Evolutionary conservation across 2,113 vertebrate genomes (phyloP).

Genomic region (Gymnarchus niloticus): DNA sequence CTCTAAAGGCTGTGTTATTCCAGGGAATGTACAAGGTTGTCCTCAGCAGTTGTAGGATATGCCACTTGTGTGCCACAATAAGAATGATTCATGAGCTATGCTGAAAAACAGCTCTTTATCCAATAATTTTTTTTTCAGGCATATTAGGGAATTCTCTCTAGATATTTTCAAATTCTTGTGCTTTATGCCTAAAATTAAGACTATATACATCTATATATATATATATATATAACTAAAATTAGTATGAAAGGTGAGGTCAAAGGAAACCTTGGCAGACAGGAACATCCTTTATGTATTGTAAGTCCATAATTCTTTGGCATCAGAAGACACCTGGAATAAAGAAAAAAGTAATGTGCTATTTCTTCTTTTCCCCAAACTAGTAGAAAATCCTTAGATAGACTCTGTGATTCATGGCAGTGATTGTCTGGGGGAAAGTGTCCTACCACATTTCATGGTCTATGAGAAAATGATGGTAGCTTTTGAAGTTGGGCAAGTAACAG

Average conservation of each 20-base stretch:
- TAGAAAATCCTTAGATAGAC: background rate
- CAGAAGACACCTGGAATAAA: conserved; percentile 16
- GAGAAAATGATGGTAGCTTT: conserved; percentile 13
- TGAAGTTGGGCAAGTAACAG: background rate
- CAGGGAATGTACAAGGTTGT: conserved; percentile 31
- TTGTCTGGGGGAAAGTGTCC: conserved; percentile 5
- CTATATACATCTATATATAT: background rate
- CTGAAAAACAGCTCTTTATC: background rate
- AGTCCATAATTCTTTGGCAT: conserved; percentile 7
- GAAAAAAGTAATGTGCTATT: background rate
- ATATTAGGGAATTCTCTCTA: background rate
- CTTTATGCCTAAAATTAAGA: background rate
- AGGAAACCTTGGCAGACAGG: background rate
- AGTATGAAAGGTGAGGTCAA: background rate
- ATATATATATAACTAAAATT: background rate
- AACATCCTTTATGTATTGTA: conserved; percentile 1
- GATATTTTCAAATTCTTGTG: background rate
- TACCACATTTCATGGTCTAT: background rate
- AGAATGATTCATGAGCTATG: conserved; percentile 16
- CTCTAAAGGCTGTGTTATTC: conserved; percentile 30
- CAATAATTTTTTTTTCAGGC: background rate
- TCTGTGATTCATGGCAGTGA: background rate
- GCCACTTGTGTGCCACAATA: conserved; percentile 7
- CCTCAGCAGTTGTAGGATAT: conserved; percentile 31
- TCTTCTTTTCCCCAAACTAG: background rate